phyloP scores from a whole-genome alignment of 2,797 vertebrate genomes.

The Falco biarmicus region DNA sequence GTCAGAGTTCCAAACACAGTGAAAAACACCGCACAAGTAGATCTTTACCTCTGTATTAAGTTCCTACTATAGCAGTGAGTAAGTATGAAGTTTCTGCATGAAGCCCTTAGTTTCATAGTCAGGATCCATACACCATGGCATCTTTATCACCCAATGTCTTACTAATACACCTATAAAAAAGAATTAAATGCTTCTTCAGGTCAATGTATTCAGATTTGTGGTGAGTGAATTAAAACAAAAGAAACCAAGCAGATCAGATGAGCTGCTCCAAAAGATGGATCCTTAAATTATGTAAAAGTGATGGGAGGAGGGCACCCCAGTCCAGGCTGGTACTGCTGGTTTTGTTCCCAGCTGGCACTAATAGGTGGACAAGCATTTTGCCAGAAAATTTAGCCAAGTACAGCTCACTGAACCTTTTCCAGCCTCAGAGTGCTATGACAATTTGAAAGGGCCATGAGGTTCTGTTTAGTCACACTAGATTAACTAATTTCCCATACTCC shows the following conservation, averaged over 20 bases:
- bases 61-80: not conserved
- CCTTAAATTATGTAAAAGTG: not conserved
- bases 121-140: not conserved
- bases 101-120: not conserved
- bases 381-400: not conserved
- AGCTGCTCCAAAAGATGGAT: rapidly evolving
- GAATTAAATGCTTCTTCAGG: not conserved
- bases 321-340: not conserved
- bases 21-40: not conserved
- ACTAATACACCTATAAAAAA: not conserved
- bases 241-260: not conserved
- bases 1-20: not conserved
- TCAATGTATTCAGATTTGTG: not conserved
- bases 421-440: not conserved
- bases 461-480: not conserved
- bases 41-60: not conserved
- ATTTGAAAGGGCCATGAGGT: not conserved
- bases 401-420: not conserved
- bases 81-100: not conserved
- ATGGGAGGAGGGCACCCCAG: not conserved
- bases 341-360: not conserved
- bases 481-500: not conserved
- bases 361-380: not conserved
- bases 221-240: not conserved
- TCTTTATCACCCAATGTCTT: not conserved